Evolutionary conservation across 2,888 invertebrate species (phyloP), one percentile per base, ranked within the genome.

Genomic region (Drosophila greeni): DNA sequence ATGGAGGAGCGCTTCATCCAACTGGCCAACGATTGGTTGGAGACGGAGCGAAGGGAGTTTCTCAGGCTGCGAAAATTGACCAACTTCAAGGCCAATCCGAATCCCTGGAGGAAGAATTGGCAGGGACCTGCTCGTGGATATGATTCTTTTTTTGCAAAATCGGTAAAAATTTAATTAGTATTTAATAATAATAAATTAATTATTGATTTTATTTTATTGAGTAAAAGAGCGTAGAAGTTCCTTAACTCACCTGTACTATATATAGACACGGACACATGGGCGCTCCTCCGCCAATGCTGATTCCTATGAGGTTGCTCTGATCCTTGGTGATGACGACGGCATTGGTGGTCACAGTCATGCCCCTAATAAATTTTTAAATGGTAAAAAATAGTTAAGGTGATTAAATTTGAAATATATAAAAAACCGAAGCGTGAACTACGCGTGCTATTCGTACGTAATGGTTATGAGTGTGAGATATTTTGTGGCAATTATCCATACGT

Each of bases 271-370:
- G 99, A 82, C 99, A 99, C 53, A 95, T 89, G 5, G 99, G 95
- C 23, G 97, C 95, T 36, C 98, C 98, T 1, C 99, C 99, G 0
- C 99, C 99, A 71, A 99, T 99, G 86, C 97, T 98, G 77, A 99
- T 98, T 1, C 99, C 99, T 73, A 99, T 98, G 29, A 99, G 90
- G 86, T 95, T 95, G 87, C 96, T 96, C 73, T 94, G 92, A 89
- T 99, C 98, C 89, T 99, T 99, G 76, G 92, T 92, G 48, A 99
- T 92, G 5, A 93, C 92, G 3, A 98, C 94, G 83, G 94, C 95
- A 20, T 97, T 98, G 7, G 98, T 97, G 2, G 97, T 98, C 23
- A 98, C 95, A 26, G 95, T 97, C 97, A 99, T 98, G 1, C 99
- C 99, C 97, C 98, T 99, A 18, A 24, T 39, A 7, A 34, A 24